Base-by-base conservation (phyloP, 2,113 vertebrate species). In the Mungos mungo region DNA sequence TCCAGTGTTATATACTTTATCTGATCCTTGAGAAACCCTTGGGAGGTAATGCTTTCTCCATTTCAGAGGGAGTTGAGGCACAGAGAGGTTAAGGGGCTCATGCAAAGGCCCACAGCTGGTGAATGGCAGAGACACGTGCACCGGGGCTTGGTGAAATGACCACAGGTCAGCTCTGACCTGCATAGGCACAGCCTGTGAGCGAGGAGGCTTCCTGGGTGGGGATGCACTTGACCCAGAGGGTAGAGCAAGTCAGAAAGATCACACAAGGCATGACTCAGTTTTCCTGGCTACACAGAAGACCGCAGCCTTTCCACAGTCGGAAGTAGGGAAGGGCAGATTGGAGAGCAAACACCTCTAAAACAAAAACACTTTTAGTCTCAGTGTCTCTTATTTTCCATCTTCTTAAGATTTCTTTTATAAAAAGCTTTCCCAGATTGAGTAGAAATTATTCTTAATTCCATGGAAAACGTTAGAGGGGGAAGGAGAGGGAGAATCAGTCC, bases 201-300 rank as follows among this genome's bases (percentile, higher is more conserved):
- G 98, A 97, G n/a, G 98, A 98, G 79, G 98, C 98, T 97, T 99
- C 99, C 96, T 98, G 80, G 0, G 99, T 98, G 13, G 99, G 99
- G n/a, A 99, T 98, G 99, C 98, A 99, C 12, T 99, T 98, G 25
- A 98, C 98, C 98, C 99, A 99, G 97, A 99, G 98, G 0, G 98
- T 98, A 98, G 98, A 99, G 98, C 99, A 99, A 65, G 99, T 98
- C 10, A 98, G 99, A 97, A 97, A 99, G 11, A 99, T 98, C 94
- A 99, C 98, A 60, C 0, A 27, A 52, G 12, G 33, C 0, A 23
- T 31, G 84, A 81, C 72, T 79, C n/a, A 38, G 88, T 54, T 71
- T n/a, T 76, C 89, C 79, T 81, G 12, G 38, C 47, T 45, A 45
- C 41, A 47, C 23, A 69, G 71, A 81, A 92, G 38, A 65, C 18